Conservation (phyloP, 1,140 invertebrate genomes). For the Zaprionus nigranus region DNA sequence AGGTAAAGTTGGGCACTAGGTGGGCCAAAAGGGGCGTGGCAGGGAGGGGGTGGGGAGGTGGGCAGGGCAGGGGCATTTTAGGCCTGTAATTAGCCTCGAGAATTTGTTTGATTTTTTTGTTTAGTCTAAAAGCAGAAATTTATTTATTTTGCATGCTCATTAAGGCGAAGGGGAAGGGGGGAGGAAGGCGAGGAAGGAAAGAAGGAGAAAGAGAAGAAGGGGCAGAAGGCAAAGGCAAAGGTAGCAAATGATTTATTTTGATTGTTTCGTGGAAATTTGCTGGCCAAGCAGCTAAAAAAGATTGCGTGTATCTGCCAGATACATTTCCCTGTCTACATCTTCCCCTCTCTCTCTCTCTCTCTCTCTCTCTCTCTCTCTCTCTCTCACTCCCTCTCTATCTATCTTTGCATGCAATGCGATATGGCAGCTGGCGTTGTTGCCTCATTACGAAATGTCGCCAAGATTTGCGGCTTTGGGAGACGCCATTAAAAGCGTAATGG, state of each 20-base stretch:
- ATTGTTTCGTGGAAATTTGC: conserved; percentile 1
- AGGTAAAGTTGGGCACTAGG: conserved; percentile 16
- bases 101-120: conserved; percentile 16
- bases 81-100: conserved; percentile 26
- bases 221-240: conserved; percentile 18
- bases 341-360: not conserved
- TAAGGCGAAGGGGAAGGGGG: too few species aligned
- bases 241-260: conserved; percentile 22
- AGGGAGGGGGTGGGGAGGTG: too few species aligned
- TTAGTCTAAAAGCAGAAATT: conserved; percentile 4
- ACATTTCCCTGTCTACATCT: conserved; percentile 2
- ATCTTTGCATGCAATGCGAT: not conserved
- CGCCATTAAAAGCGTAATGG: conserved; percentile 50
- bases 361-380: not conserved
- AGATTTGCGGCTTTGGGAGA: conserved; percentile 54
- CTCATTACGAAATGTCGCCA: conserved; percentile 59
- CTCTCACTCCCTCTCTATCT: not conserved
- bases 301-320: conserved; percentile 33
- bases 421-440: conserved; percentile 17
- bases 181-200: conserved; percentile 26
- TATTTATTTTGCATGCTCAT: conserved; percentile 13
- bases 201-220: not conserved
- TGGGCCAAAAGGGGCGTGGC: not conserved
- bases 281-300: not conserved
- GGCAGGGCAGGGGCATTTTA: not conserved